Conservation (phyloP, 2,797 vertebrate species). For the Rhinella marina region DNA sequence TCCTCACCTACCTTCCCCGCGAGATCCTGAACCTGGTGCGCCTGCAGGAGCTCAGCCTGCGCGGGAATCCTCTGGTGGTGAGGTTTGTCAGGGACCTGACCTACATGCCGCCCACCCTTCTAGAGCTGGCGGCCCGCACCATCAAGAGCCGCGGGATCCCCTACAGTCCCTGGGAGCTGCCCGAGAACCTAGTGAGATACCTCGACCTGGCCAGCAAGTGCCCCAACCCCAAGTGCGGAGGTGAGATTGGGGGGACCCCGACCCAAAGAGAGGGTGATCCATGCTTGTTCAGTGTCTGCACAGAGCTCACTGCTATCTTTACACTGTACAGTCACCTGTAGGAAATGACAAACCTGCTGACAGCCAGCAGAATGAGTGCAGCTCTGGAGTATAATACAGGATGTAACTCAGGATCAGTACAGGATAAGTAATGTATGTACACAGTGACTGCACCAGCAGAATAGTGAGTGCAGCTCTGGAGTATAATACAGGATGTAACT, state of each 20-base stretch:
- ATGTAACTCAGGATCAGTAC: no score
- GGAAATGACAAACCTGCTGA: no score
- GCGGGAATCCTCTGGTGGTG: conserved; percentile 96
- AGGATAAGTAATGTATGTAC: no score
- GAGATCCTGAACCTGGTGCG: conserved; percentile 95
- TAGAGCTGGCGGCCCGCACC: conserved; percentile 91
- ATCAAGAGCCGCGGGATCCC: conserved; percentile 88
- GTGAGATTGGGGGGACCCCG: conserved; percentile 71
- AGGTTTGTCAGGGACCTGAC: conserved; percentile 96
- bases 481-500: no score
- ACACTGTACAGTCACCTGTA: no score
- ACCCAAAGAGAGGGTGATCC: no score
- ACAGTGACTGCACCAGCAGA: no score
- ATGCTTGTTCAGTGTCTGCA: no score
- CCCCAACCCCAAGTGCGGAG: conserved; percentile 96
- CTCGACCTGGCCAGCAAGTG: conserved; percentile 95
- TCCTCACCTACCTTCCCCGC: conserved; percentile 93
- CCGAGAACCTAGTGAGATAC: conserved; percentile 84
- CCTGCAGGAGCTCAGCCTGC: conserved; percentile 94
- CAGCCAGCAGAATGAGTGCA: background rate
- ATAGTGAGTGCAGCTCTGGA: no score
- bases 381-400: no score
- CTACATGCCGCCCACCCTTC: conserved; percentile 91
- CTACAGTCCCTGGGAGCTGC: conserved; percentile 84
- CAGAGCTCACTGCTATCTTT: no score